Evolutionary conservation across 2,888 invertebrate species (phyloP), one percentile per base, ranked within the genome.

Genomic region (Brenthis daphne): DNA sequence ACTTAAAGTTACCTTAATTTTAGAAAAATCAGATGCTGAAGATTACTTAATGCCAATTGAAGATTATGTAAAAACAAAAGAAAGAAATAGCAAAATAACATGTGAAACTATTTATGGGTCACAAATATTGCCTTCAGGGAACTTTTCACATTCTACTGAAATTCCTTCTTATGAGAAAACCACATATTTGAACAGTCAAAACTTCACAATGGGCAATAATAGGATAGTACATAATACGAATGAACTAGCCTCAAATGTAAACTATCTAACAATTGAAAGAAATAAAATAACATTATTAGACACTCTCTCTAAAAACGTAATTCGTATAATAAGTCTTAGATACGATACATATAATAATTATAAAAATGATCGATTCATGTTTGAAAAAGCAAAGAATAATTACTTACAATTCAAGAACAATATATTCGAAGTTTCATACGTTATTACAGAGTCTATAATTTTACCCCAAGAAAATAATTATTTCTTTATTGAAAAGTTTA

Each of bases 361-460:
- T 50, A 24, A 50, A 29, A 24, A 60, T 60, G 48, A 60, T 60
- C 6, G 24, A 6, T 24, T 48, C n/a, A 29, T 50, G 50, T 50
- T 48, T 4, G 29, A 60, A n/a, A 60, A 50, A 60, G 60, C 50
- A n/a, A 60, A 24, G 24, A 48, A 60, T 29, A 48, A 60, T 29
- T 60, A 60, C 14, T 50, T 60, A 50, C 24, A n/a, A 12, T 50
- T 48, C n/a, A 60, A 60, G 48, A 14, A 6, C n/a, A 60, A 50
- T 29, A 48, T 60, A 50, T 60, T 50, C 16, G n/a, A 60, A 3
- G 29, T 24, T 6, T 50, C 60, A 24, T 60, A 50, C 48, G 14
- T 2, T n/a, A 50, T 24, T 60, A n/a, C 29, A 11, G 12, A 47
- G 29, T 29, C 14, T 20, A 11, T 60, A 8, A 50, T 60, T 50